These are phyloP conservation scores for Halictus quadricinctus DNA, from an alignment of 2,888 invertebrate genomes.

Conservation along the genomic window DNA sequence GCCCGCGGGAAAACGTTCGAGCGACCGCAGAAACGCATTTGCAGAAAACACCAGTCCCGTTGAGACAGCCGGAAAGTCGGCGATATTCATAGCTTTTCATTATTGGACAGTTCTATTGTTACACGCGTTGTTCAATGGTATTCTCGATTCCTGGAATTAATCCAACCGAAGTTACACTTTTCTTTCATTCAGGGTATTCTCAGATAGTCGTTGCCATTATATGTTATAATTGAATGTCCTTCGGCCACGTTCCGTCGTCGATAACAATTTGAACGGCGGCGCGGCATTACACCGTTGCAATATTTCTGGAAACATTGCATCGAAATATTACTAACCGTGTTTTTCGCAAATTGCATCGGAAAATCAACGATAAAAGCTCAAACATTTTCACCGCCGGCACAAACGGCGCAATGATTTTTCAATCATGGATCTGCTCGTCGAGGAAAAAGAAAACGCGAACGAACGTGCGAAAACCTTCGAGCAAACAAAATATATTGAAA, in stretches of 20 bases:
- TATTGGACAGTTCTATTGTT: constrained; percentile 59
- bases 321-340: not conserved
- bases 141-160: constrained; percentile 57
- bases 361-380: not conserved
- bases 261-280: not conserved
- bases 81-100: constrained; percentile 51
- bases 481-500: not conserved
- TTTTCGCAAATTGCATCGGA: not conserved
- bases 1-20: constrained; percentile 1
- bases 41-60: constrained; percentile 30
- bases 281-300: not conserved
- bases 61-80: constrained; percentile 34
- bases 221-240: constrained; percentile 10
- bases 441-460: not conserved
- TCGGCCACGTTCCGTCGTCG: not conserved
- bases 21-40: constrained; percentile 29
- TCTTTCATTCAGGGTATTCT: constrained; percentile 35
- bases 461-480: not conserved
- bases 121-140: constrained; percentile 44
- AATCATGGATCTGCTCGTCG: not conserved
- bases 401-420: not conserved
- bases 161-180: constrained; percentile 50
- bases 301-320: not conserved
- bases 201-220: not conserved
- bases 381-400: not conserved